Conservation (phyloP, 2,797 vertebrate species). For the Neosilurus mollespiculum region DNA sequence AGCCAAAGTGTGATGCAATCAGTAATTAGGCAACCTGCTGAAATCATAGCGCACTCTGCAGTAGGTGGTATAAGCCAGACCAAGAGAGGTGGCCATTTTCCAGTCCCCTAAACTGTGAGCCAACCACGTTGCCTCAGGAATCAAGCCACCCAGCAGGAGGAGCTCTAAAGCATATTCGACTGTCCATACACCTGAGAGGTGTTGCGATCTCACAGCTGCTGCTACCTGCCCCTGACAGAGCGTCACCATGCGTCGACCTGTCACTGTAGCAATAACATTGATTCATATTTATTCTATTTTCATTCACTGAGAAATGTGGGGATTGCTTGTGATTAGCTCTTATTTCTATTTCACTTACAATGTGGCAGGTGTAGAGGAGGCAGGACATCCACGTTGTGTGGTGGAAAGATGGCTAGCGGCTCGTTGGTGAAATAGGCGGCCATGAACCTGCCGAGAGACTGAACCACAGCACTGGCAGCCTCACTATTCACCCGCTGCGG, state of each 20-base stretch:
- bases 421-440: constrained; percentile 90
- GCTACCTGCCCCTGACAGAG: constrained; percentile 78
- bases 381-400: constrained; percentile 83
- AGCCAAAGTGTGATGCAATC: neutral
- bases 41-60: constrained; percentile 64
- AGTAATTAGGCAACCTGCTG: constrained; percentile 64
- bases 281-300: neutral
- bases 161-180: constrained; percentile 88
- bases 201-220: constrained; percentile 77
- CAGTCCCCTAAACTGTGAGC: constrained; percentile 86
- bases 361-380: constrained; percentile 80
- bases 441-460: constrained; percentile 91
- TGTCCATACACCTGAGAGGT: constrained; percentile 89
- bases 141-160: constrained; percentile 83
- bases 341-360: constrained; percentile 67
- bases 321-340: neutral
- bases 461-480: constrained; percentile 79
- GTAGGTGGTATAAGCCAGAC: constrained; percentile 79
- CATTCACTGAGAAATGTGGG: neutral
- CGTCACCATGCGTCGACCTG: constrained; percentile 74
- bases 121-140: constrained; percentile 91
- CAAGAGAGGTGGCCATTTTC: constrained; percentile 86
- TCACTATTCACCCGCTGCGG: constrained; percentile 69
- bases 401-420: constrained; percentile 80
- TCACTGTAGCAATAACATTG: constrained; percentile 43